phyloP scores from a whole-genome alignment of 2,888 invertebrate species.

The Drosophila mimica region DNA sequence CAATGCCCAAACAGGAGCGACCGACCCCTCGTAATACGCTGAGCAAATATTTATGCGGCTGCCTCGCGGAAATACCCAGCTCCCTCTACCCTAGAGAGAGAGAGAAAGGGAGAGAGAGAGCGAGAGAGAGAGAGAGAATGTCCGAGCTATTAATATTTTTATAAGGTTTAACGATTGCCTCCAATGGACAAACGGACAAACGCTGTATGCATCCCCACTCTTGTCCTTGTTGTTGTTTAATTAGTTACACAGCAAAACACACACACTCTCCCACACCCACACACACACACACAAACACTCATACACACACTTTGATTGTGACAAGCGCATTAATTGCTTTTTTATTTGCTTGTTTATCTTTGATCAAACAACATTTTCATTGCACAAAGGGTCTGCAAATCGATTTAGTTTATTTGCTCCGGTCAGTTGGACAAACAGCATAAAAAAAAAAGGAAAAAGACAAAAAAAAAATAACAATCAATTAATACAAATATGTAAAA shows the following conservation, averaged over 20 bases:
- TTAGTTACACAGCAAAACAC: slow-evolving; percentile 54
- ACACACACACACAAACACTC: slow-evolving; percentile 13
- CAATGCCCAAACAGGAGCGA: slow-evolving; percentile 53
- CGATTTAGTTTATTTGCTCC: slow-evolving; percentile 42
- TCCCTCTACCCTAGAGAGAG: not conserved
- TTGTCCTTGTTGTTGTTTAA: slow-evolving; percentile 62
- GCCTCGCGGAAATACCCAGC: slow-evolving; percentile 26
- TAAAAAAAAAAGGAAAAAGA: not conserved
- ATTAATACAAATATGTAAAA: slow-evolving; percentile 37
- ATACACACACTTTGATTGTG: slow-evolving; percentile 40
- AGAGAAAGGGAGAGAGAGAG: not conserved
- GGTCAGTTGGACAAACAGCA: slow-evolving; percentile 3
- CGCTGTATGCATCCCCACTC: slow-evolving; percentile 16
- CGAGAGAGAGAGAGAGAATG: not conserved
- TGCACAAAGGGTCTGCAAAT: slow-evolving; percentile 36
- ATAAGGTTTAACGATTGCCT: slow-evolving; percentile 62
- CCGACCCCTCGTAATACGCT: slow-evolving; percentile 61
- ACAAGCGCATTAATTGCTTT: slow-evolving; percentile 74
- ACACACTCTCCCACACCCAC: slow-evolving; percentile 6
- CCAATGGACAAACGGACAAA: slow-evolving; percentile 28
- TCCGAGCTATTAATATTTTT: slow-evolving; percentile 68
- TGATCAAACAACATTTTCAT: slow-evolving; percentile 51
- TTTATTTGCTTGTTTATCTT: slow-evolving; percentile 62
- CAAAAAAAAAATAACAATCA: slow-evolving; percentile 18
- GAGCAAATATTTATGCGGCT: slow-evolving; percentile 69